phyloP scores from a whole-genome alignment of 2,888 invertebrate species.

The Nipponacmea schrenckii region DNA sequence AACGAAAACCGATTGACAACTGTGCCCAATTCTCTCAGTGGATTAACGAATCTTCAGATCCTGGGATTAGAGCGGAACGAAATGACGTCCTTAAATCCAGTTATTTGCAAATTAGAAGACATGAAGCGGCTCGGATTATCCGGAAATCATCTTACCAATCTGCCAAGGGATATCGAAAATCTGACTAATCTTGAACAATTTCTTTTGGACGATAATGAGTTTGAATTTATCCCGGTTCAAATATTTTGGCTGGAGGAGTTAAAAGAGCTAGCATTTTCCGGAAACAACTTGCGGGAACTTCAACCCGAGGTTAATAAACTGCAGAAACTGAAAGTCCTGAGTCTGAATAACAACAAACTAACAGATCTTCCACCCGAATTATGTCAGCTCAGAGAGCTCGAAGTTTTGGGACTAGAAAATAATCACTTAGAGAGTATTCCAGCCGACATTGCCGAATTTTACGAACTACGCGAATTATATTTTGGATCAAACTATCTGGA shows the following conservation, averaged over 20 bases:
- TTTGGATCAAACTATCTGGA: conserved; percentile 54
- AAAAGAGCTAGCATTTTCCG: conserved; percentile 57
- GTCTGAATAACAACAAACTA: conserved; percentile 58
- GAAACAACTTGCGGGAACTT: conserved; percentile 52
- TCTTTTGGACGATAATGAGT: conserved; percentile 59
- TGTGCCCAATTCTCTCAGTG: conserved; percentile 49
- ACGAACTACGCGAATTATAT: conserved; percentile 56
- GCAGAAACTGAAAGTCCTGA: conserved; percentile 49
- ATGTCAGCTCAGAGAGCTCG: conserved; percentile 43
- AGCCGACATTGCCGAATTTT: conserved; percentile 52
- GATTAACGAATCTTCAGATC: conserved; percentile 50
- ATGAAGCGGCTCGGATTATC: conserved; percentile 53
- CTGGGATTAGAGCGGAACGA: conserved; percentile 58
- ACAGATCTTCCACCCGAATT: conserved; percentile 52
- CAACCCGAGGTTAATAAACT: conserved; percentile 54
- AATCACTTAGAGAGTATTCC: conserved; percentile 55
- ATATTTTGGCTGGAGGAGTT: conserved; percentile 55
- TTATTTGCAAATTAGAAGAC: conserved; percentile 55
- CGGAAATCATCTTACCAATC: conserved; percentile 60
- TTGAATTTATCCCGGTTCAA: conserved; percentile 62
- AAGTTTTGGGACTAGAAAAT: conserved; percentile 56
- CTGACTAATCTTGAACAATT: conserved; percentile 53
- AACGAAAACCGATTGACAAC: conserved; percentile 55
- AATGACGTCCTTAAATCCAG: conserved; percentile 54
- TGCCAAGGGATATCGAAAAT: conserved; percentile 60